These are phyloP conservation scores for Cnemophilus loriae DNA, from an alignment of 2,113 vertebrate genomes.

Conservation along the genomic window DNA sequence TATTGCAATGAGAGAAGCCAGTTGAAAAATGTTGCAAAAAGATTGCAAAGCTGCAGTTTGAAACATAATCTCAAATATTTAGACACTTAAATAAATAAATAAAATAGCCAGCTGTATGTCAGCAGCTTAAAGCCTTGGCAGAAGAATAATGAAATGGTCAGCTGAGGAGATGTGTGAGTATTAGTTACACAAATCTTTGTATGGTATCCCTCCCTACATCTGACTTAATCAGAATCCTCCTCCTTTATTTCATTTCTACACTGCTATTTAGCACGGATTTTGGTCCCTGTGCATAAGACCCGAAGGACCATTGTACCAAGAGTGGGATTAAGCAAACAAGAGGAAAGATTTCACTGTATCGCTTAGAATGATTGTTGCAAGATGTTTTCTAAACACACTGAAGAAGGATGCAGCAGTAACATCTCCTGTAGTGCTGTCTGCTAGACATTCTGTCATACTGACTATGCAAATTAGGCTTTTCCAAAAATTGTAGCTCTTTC, in stretches of 20 bases:
- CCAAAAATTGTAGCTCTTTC: neutral
- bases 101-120: neutral
- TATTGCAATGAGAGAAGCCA: neutral
- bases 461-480: neutral
- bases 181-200: neutral
- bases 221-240: neutral
- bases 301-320: neutral
- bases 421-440: neutral
- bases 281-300: neutral
- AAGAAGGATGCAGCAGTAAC: neutral
- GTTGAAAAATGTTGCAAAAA: neutral
- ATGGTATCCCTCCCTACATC: neutral
- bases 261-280: neutral
- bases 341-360: neutral
- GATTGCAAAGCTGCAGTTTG: neutral
- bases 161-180: neutral
- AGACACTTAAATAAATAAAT: neutral
- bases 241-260: neutral
- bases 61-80: neutral
- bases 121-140: neutral
- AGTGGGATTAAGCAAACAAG: neutral
- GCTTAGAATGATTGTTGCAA: neutral
- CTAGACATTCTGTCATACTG: neutral
- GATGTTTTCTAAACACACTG: neutral
- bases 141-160: neutral